phyloP scores from a whole-genome alignment of 1,140 invertebrate genomes.

The Lamellibrachia luymesi region DNA sequence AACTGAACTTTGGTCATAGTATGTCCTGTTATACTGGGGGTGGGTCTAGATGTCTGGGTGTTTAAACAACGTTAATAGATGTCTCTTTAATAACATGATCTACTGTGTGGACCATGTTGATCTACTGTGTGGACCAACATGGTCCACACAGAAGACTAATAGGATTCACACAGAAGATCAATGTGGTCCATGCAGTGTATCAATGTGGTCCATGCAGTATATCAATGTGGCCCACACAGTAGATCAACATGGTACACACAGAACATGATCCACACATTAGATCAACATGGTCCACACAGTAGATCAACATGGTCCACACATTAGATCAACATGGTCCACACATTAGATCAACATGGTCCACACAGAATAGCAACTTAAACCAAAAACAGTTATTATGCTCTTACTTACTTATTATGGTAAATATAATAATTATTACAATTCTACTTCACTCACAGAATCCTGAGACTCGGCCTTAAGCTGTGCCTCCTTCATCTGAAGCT shows the following conservation, averaged over 20 bases:
- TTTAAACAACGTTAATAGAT: neutral
- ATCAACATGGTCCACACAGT: neutral
- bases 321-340: neutral
- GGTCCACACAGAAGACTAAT: neutral
- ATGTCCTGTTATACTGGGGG: neutral
- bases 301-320: neutral
- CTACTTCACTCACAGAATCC: neutral
- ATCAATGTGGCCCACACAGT: no score
- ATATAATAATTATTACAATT: neutral
- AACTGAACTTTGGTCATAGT: no score
- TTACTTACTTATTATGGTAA: neutral
- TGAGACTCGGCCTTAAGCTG: neutral
- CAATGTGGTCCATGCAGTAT: no score
- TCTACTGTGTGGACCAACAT: no score
- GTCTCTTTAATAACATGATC: neutral
- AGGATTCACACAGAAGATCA: neutral
- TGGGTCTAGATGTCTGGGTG: neutral
- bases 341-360: neutral
- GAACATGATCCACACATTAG: neutral
- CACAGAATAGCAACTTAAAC: neutral
- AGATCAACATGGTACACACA: neutral
- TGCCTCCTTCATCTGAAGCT: neutral
- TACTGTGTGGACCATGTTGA: no score
- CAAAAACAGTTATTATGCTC: neutral
- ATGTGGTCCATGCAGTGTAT: neutral